Conservation (phyloP, 2,797 vertebrate genomes). For the Taeniopygia guttata region DNA sequence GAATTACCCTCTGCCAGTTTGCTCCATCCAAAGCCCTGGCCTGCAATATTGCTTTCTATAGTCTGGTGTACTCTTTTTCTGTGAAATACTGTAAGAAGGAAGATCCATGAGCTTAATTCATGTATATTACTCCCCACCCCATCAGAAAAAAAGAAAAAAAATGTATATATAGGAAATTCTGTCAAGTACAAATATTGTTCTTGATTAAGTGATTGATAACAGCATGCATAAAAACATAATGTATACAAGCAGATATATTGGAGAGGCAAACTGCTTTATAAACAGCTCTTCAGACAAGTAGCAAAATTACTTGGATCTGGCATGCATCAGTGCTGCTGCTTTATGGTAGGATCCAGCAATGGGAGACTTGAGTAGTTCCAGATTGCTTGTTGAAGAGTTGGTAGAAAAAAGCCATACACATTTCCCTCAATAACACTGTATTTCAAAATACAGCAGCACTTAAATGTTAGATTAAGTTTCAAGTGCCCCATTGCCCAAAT, state of each 20-base stretch:
- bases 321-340: background rate
- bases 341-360: background rate
- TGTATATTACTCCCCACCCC: fast-evolving
- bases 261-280: background rate
- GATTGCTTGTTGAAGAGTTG: background rate
- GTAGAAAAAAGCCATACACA: background rate
- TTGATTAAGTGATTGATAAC: background rate
- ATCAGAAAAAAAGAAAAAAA: background rate
- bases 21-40: background rate
- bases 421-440: background rate
- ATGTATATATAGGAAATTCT: background rate
- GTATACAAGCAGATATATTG: background rate
- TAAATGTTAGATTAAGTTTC: background rate
- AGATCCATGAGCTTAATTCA: background rate
- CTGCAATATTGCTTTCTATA: background rate
- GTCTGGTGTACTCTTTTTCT: background rate
- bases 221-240: background rate
- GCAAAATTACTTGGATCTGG: background rate
- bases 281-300: background rate
- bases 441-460: background rate
- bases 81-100: background rate
- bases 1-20: background rate
- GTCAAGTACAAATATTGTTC: background rate
- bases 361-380: background rate
- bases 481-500: background rate